A percentile compares a stretch with the other conserved stretches of the same genome.
Conservation (phyloP, 2,113 vertebrate species). For the Spea multiplicata region DNA sequence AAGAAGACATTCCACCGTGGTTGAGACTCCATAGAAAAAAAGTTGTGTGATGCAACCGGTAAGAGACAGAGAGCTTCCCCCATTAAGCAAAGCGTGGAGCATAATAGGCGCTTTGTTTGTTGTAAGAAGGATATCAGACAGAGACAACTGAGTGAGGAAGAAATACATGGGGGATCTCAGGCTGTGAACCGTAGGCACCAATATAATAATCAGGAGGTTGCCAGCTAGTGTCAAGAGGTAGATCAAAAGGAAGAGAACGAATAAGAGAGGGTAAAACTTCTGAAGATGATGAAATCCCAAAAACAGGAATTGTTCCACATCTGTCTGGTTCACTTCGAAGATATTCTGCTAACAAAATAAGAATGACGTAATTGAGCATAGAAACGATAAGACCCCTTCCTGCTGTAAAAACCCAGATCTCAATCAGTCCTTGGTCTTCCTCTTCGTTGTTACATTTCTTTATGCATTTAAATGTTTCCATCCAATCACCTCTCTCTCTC, state of each 20-base stretch:
- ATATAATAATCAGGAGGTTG: not conserved
- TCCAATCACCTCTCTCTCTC: too few species aligned
- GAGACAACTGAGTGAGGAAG: constrained; percentile 16
- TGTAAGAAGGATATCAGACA: constrained; percentile 42
- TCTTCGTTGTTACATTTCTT: too few species aligned
- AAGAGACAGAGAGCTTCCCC: not conserved
- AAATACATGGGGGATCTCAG: constrained; percentile 31
- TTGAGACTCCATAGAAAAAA: constrained; percentile 34
- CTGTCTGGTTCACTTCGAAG: not conserved
- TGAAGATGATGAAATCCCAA: constrained; percentile 25
- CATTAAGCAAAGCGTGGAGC: not conserved
- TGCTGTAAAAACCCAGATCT: too few species aligned
- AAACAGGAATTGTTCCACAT: not conserved
- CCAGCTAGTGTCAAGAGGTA: constrained; percentile 1
- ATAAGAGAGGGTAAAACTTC: not conserved
- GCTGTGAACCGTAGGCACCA: not conserved
- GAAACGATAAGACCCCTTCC: too few species aligned
- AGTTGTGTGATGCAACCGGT: constrained; percentile 24
- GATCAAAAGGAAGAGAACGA: not conserved
- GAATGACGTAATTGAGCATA: too few species aligned
- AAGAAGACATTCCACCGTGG: accelerated
- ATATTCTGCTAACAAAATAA: not conserved
- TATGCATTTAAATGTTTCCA: too few species aligned
- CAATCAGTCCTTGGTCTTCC: too few species aligned
- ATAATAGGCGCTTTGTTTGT: constrained; percentile 47